phyloP scores from a whole-genome alignment of 1,140 invertebrate genomes.

The Aricia agestis region DNA sequence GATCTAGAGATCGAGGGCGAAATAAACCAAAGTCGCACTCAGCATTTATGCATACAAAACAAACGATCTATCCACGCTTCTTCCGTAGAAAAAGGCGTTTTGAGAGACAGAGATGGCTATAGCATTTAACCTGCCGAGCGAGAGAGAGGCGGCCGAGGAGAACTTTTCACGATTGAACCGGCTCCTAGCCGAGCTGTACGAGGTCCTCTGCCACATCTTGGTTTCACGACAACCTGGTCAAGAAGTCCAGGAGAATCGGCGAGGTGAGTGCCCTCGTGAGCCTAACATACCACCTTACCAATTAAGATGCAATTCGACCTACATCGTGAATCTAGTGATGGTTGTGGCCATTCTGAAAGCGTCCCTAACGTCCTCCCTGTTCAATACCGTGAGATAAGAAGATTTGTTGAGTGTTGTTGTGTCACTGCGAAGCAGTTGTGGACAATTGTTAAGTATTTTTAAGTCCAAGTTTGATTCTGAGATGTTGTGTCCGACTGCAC shows the following conservation, averaged over 20 bases:
- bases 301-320: constrained; percentile 76
- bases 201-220: constrained; percentile 72
- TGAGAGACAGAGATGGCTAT: constrained; percentile 72
- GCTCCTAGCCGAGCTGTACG: constrained; percentile 71
- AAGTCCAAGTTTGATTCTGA: constrained; percentile 63
- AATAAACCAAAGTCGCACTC: constrained; percentile 36
- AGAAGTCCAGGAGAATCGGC: constrained; percentile 62
- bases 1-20: constrained; percentile 26
- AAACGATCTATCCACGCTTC: constrained; percentile 62
- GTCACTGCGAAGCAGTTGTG: constrained; percentile 71
- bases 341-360: constrained; percentile 72
- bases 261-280: constrained; percentile 72
- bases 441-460: constrained; percentile 73
- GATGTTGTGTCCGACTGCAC: constrained; percentile 75
- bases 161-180: constrained; percentile 74
- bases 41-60: constrained; percentile 68
- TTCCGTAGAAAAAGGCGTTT: constrained; percentile 64
- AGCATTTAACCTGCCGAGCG: constrained; percentile 73
- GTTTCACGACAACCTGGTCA: constrained; percentile 66
- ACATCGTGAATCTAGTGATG: constrained; percentile 74
- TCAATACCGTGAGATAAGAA: constrained; percentile 73
- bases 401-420: constrained; percentile 69
- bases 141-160: constrained; percentile 72
- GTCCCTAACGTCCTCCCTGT: constrained; percentile 68
- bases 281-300: constrained; percentile 72